Evolutionary conservation across 2,888 invertebrate genomes (phyloP), one percentile per base, ranked within the genome.

Genomic region (Cephus runcator): DNA sequence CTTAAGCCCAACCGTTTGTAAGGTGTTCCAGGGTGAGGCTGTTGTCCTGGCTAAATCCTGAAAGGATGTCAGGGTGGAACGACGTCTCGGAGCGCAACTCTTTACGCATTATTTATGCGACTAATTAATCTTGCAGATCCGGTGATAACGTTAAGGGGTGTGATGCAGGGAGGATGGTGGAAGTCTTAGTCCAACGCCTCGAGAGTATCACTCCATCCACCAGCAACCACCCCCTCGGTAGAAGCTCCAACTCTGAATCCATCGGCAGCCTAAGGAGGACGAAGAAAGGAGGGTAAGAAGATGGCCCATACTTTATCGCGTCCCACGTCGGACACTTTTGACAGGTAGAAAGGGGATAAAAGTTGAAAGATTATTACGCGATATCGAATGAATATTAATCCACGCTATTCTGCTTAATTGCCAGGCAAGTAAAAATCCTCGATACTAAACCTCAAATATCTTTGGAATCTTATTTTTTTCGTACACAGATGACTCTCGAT

Each of bases 111-210:
- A 86, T 85, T 84, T 83, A 86, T 83, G 83, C 76, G 82, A 81
- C 82, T 85, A 85, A 85, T 85, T 85, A 85, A 85, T 85, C 83
- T 83, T 84, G 79, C 81, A 84, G 82, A 83, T 84, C 84, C 85
- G 81, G 83, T 85, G 83, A 85, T 85, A 86, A 85, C 82, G 80
- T 76, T 76, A 81, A 80, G 81, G 81, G 81, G 80, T 76, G 77
- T 56, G 56, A 56, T 56, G 56, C 23, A 23, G 56, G 56, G 56
- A 9, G 56, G 56, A 56, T 23, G 23, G 23, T 23, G 23, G 23
- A 56, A 56, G 56, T 56, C 56, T 56, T 23, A 56, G 56, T 56
- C 56, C 23, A 56, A 56, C 56, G 56, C 56, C 56, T 23, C 56
- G 56, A 56, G 56, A 56, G 56, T 56, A 56, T 23, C 56, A 56